Evolutionary conservation across 1,140 invertebrate species (phyloP).

Genomic region (Danaus melanippus): DNA sequence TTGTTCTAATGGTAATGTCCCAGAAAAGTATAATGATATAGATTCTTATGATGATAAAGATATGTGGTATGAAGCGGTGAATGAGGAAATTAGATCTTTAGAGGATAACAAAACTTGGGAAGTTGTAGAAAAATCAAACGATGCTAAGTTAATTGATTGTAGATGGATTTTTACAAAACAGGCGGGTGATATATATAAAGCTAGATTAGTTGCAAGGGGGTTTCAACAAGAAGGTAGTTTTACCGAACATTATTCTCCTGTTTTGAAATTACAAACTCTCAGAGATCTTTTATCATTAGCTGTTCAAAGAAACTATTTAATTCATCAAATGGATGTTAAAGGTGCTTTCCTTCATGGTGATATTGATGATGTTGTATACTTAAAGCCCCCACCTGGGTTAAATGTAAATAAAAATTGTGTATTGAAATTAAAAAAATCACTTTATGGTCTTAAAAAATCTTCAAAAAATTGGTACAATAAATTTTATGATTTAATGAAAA

Average conservation of each 20-base stretch:
- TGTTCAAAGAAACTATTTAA: slow-evolving; percentile 19
- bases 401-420: slow-evolving; percentile 13
- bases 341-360: slow-evolving; percentile 28
- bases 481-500: slow-evolving; percentile 21
- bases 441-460: slow-evolving; percentile 28
- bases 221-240: slow-evolving; percentile 25
- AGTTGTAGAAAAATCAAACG: slow-evolving; percentile 13
- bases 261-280: slow-evolving; percentile 27
- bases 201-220: slow-evolving; percentile 26
- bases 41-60: slow-evolving; percentile 3
- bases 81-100: slow-evolving; percentile 18
- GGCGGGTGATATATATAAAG: slow-evolving; percentile 22
- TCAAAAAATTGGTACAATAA: slow-evolving; percentile 27
- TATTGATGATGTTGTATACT: slow-evolving; percentile 24
- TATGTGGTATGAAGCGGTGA: slow-evolving; percentile 17
- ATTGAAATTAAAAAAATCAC: slow-evolving; percentile 28
- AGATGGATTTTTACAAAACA: slow-evolving; percentile 32
- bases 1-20: neutral
- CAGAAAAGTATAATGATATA: slow-evolving; percentile 3
- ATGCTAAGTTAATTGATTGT: slow-evolving; percentile 19
- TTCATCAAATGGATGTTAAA: slow-evolving; percentile 32
- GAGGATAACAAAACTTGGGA: slow-evolving; percentile 23
- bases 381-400: slow-evolving; percentile 20
- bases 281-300: slow-evolving; percentile 23
- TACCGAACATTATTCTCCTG: slow-evolving; percentile 24